Conservation (phyloP, 1,140 invertebrate species). For the Drosophila baimaii region DNA sequence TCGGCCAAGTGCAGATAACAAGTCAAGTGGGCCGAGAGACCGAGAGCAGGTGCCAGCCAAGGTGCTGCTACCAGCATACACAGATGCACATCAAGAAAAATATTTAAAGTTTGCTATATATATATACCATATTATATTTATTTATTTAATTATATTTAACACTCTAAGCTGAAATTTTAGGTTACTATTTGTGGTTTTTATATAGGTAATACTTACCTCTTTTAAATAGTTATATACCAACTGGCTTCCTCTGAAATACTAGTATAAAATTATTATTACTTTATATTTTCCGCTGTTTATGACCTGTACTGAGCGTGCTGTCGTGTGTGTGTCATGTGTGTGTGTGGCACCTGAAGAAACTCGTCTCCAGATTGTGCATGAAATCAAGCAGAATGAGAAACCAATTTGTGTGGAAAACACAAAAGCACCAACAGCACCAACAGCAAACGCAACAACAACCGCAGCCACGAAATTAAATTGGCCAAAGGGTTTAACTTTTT, state of each 20-base stretch:
- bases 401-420: constrained; percentile 77
- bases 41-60: constrained; percentile 49
- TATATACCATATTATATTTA: too few species aligned
- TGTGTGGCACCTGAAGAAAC: constrained; percentile 60
- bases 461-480: constrained; percentile 67
- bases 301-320: background rate
- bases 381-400: constrained; percentile 81
- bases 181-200: background rate
- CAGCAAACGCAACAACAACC: constrained; percentile 34
- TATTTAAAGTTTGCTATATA: background rate
- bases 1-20: constrained; percentile 77
- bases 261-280: too few species aligned
- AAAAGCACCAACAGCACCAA: constrained; percentile 50
- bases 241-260: too few species aligned
- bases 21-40: constrained; percentile 65
- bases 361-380: constrained; percentile 75
- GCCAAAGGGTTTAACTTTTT: constrained; percentile 63
- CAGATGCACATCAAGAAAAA: constrained; percentile 21
- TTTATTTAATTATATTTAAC: too few species aligned
- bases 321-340: constrained; percentile 12
- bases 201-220: fast-evolving
- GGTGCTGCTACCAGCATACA: constrained; percentile 14
- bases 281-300: background rate
- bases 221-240: background rate
- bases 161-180: background rate